A percentile compares a stretch with the other conserved stretches of the same genome.
phyloP scores from a whole-genome alignment of 2,797 vertebrate genomes.

The Clamator glandarius region DNA sequence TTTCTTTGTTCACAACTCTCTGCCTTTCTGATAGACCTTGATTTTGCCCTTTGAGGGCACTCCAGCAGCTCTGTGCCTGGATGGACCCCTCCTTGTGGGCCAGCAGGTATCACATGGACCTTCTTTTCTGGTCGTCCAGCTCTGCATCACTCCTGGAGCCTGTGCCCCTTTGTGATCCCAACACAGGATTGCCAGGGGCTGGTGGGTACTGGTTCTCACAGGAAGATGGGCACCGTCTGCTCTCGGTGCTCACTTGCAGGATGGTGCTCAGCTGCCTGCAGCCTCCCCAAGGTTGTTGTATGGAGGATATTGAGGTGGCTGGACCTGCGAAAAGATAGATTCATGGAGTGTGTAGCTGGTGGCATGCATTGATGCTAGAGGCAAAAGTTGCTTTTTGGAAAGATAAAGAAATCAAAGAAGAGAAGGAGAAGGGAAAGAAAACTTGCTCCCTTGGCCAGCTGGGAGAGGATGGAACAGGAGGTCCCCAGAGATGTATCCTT shows the following conservation, averaged over 20 bases:
- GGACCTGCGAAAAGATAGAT: not conserved
- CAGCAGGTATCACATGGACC: too few relatives aligned
- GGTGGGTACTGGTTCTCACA: fast-evolving
- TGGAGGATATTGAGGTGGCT: not conserved
- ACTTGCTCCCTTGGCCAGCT: fast-evolving
- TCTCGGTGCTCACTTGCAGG: not conserved
- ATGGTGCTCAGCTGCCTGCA: not conserved
- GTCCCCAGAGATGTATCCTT: not conserved
- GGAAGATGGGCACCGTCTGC: not conserved
- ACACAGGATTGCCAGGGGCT: not conserved
- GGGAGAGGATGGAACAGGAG: not conserved
- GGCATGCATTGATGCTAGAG: fast-evolving
- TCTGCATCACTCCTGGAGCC: not conserved
- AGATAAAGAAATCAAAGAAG: not conserved
- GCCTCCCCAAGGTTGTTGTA: not conserved
- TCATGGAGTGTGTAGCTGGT: not conserved
- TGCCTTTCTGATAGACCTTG: not conserved
- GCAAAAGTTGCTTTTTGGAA: not conserved
- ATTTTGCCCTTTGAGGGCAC: not conserved
- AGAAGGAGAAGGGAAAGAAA: not conserved
- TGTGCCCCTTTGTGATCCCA: not conserved
- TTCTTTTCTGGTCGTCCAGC: not conserved
- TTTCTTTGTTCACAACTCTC: not conserved
- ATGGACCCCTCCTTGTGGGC: not conserved
- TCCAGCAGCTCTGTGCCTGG: not conserved